Base-by-base conservation (phyloP, 2,113 vertebrate genomes). In the Elephantulus edwardii region DNA sequence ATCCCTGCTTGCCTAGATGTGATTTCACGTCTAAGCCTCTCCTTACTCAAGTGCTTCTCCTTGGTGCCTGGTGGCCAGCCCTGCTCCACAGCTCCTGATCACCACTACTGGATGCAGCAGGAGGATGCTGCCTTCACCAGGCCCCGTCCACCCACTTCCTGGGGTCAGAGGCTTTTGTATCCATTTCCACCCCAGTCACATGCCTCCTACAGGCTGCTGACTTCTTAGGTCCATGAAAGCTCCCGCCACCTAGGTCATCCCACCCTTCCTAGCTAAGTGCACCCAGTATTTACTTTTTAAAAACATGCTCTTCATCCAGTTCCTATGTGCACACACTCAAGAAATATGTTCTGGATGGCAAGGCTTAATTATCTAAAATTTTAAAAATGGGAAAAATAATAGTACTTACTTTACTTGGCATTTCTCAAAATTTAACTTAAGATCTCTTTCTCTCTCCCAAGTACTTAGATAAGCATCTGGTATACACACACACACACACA, bases 51-150 rank as follows among this genome's bases (percentile, higher is more conserved):
- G 26, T 19, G n/a, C 16, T 80, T 62, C 9, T 70, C 28, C 26
- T 46, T 38, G 71, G 64, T 56, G 42, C 35, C 8, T 50, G 62
- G 78, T 42, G 54, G 56, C 30, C 50, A 50, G 24, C 16, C 68
- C 5, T 5, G 44, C n/a, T 81, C 1, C 2, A 11, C 35, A 38
- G n/a, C 30, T 56, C 64, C 10, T 0, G 50, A 62, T 42, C 19
- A 22, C 3, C 5, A 28, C 0, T 1, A 44, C 0, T 2, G 12
- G 35, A 58, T 2, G 26, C 46, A 22, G 7, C 42, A 50, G 44
- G 74, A 75, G 28, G 40, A 13, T 3, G 28, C 12, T 60, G 13
- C 28, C 6, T 56, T 46, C 24, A 9, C 28, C 30, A 16, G 50
- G 50, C 50, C 68, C 12, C 33, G 3, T 42, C 20, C 58, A 8